These are phyloP conservation scores for Meghimatium bilineatum DNA, from an alignment of 2,888 invertebrate genomes.

Conservation along the genomic window DNA sequence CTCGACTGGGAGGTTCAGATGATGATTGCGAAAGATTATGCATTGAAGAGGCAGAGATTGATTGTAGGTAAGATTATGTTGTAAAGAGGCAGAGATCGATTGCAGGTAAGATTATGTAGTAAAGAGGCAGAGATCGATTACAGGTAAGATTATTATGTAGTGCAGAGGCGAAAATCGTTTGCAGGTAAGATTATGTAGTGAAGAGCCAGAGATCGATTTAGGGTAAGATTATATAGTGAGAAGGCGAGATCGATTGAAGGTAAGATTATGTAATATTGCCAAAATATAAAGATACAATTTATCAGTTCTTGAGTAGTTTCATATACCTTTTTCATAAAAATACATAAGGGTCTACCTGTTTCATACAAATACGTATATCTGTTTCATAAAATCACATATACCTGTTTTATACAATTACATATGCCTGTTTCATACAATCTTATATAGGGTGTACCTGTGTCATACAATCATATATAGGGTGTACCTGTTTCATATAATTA, in stretches of 20 bases:
- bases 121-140: neutral
- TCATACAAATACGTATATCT: too few relatives aligned
- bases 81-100: neutral
- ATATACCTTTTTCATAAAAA: too few relatives aligned
- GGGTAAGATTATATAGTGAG: neutral
- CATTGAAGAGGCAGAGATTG: conserved; percentile 27
- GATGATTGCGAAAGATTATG: conserved; percentile 22
- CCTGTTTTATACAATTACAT: too few relatives aligned
- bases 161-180: neutral
- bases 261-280: neutral
- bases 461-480: too few relatives aligned
- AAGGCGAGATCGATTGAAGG: neutral
- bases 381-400: too few relatives aligned
- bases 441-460: too few relatives aligned
- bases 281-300: too few relatives aligned
- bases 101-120: neutral
- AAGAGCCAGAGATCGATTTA: neutral
- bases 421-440: too few relatives aligned
- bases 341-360: too few relatives aligned
- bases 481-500: too few relatives aligned
- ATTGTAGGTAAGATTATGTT: conserved; percentile 14
- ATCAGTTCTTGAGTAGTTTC: too few relatives aligned
- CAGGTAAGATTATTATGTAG: neutral
- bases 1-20: neutral
- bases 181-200: neutral